Percentiles rank a stretch among this genome's conserved stretches.
These are phyloP conservation scores for Priapulus caudatus DNA, from an alignment of 2,888 invertebrate species.

Conservation along the genomic window DNA sequence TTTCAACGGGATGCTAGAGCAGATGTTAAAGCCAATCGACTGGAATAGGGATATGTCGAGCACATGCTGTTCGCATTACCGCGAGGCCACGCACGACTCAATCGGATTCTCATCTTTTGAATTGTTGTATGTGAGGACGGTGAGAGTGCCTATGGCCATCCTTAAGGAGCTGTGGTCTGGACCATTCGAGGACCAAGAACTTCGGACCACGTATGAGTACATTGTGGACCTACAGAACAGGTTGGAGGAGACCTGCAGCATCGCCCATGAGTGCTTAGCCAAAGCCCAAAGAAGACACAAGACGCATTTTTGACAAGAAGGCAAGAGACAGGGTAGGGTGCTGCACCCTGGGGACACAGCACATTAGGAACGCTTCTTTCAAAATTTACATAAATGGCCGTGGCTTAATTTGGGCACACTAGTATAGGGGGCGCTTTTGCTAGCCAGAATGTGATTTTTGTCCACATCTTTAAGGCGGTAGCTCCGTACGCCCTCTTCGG, in stretches of 20 bases:
- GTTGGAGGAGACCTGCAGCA: conserved; percentile 16
- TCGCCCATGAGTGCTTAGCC: conserved; percentile 15
- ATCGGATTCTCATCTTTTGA: conserved; percentile 20
- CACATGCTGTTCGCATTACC: background rate
- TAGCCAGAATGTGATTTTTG: too few relatives aligned
- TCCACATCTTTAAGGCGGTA: too few relatives aligned
- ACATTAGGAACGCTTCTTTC: too few relatives aligned
- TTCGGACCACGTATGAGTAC: conserved; percentile 20
- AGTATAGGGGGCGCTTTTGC: too few relatives aligned
- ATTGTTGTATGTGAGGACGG: conserved; percentile 19
- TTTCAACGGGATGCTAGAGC: too few relatives aligned
- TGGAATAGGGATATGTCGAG: conserved; percentile 19
- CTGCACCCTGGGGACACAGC: too few relatives aligned
- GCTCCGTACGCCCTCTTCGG: too few relatives aligned
- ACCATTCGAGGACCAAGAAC: background rate
- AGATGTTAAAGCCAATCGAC: conserved; percentile 14
- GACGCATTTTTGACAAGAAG: too few relatives aligned
- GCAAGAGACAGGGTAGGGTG: too few relatives aligned
- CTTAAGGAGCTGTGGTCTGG: conserved; percentile 17
- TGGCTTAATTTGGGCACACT: too few relatives aligned
- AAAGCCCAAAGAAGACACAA: conserved; percentile 10
- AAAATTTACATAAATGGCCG: too few relatives aligned
- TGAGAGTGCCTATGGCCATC: conserved; percentile 16
- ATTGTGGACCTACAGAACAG: conserved; percentile 18
- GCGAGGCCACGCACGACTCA: conserved; percentile 10